A percentile compares a stretch with the other conserved stretches of the same genome.
These are phyloP conservation scores for Tragelaphus imberbis DNA, from an alignment of 2,113 vertebrate species.

Conservation along the genomic window DNA sequence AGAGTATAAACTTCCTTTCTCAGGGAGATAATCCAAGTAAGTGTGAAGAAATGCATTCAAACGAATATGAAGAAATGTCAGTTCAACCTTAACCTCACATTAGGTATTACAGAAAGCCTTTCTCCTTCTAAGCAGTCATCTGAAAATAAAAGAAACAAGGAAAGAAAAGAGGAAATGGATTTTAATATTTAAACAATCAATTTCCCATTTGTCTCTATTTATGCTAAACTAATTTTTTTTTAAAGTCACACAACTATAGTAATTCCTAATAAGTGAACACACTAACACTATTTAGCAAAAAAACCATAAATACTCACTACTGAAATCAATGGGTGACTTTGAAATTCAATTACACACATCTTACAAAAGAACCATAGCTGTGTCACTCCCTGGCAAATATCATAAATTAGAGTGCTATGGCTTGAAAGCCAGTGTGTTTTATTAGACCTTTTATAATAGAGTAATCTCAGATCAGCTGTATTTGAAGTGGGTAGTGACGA, in stretches of 20 bases:
- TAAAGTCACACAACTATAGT: neutral
- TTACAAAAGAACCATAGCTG: slow-evolving; percentile 17
- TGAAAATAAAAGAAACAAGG: neutral
- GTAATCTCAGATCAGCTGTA: neutral
- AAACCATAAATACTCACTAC: slow-evolving; percentile 23
- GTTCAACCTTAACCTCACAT: neutral
- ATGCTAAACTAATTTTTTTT: neutral
- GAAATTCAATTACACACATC: slow-evolving; percentile 28
- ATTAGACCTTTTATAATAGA: neutral
- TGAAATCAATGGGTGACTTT: neutral
- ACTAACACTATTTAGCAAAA: slow-evolving; percentile 9
- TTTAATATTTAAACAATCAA: neutral
- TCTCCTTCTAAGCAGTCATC: neutral
- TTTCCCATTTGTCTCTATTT: neutral
- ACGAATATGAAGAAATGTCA: slow-evolving; percentile 6
- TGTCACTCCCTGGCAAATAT: neutral
- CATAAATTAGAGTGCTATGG: slow-evolving; percentile 41
- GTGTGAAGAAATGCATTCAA: slow-evolving; percentile 16
- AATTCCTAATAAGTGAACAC: slow-evolving; percentile 20
- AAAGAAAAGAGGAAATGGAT: neutral
- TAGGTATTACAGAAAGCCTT: neutral
- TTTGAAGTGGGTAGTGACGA: neutral
- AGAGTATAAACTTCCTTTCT: slow-evolving; percentile 26
- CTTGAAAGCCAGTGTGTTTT: slow-evolving; percentile 20
- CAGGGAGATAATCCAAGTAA: neutral